Conservation (phyloP, 2,113 vertebrate genomes). For the Pseudopodoces humilis region DNA sequence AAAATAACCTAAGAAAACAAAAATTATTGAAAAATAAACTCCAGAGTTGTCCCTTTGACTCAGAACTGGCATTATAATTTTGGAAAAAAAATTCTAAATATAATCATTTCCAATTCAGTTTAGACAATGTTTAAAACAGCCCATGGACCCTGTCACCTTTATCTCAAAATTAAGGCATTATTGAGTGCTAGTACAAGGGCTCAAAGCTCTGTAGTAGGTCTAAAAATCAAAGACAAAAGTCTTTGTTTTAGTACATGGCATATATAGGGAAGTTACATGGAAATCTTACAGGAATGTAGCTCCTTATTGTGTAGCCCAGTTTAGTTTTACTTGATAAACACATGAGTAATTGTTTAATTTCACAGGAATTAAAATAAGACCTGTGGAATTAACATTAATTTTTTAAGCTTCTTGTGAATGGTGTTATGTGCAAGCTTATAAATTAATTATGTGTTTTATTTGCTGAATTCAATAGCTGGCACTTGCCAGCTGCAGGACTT, state of each 20-base stretch:
- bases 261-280: neutral
- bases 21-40: neutral
- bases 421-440: neutral
- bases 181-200: neutral
- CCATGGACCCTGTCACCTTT: neutral
- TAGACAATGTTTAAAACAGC: neutral
- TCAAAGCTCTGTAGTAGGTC: neutral
- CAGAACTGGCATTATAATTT: neutral
- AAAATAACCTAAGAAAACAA: neutral
- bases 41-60: neutral
- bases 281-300: conserved; percentile 10
- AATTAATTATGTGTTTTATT: neutral
- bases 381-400: neutral
- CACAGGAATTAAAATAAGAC: neutral
- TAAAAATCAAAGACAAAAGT: neutral
- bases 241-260: neutral
- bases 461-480: neutral
- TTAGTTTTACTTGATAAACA: conserved; percentile 8
- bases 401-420: conserved; percentile 30
- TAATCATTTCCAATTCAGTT: neutral
- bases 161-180: neutral
- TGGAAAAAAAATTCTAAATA: neutral
- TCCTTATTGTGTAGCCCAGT: neutral
- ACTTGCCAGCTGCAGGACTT: neutral
- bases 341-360: conserved; percentile 28